phyloP scores from a whole-genome alignment of 2,113 vertebrate species.

The Meriones unguiculatus region DNA sequence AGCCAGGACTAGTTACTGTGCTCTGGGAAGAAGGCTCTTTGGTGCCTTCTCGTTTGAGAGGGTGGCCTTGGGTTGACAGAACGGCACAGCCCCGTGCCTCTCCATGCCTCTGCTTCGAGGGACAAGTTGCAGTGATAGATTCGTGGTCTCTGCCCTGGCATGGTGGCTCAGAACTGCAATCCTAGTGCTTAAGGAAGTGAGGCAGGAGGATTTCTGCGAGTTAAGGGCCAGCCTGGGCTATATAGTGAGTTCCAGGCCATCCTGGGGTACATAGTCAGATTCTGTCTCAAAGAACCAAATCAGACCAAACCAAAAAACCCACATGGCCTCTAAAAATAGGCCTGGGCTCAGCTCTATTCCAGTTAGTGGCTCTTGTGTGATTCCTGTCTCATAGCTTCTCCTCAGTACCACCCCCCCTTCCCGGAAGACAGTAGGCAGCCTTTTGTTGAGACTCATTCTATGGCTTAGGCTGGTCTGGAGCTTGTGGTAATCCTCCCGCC shows the following conservation, averaged over 20 bases:
- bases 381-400: neutral
- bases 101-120: neutral
- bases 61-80: neutral
- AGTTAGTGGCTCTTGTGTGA: rapidly evolving
- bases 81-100: neutral
- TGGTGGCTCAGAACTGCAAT: neutral
- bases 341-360: neutral
- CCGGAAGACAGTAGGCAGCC: neutral
- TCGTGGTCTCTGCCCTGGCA: neutral
- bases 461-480: neutral
- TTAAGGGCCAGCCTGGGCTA: neutral
- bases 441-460: neutral
- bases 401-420: neutral
- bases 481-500: neutral
- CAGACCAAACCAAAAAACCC: neutral
- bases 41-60: neutral
- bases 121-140: neutral
- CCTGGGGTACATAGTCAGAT: neutral
- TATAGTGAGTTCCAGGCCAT: neutral
- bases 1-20: neutral
- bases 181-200: neutral
- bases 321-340: neutral
- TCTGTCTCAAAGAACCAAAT: neutral
- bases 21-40: neutral
- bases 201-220: neutral